Evolutionary conservation across 2,113 vertebrate genomes (phyloP).

Genomic region (Drymodes brunneopygia): DNA sequence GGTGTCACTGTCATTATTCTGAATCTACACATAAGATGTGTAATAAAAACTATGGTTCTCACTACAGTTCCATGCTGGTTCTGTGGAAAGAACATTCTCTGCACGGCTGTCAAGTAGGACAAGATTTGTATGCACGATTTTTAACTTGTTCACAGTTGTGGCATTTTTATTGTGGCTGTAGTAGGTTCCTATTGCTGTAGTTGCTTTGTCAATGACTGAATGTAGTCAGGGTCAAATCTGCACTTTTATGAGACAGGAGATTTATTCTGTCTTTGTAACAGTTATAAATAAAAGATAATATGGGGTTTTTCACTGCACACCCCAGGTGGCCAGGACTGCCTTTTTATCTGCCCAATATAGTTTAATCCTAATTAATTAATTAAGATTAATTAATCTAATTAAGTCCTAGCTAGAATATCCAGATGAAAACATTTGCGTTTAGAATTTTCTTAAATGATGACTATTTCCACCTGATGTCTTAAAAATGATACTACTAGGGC

Average conservation of each 20-base stretch:
- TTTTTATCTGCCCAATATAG: background rate
- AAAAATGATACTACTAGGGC: background rate
- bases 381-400: background rate
- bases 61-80: background rate
- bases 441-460: background rate
- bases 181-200: background rate
- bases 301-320: background rate
- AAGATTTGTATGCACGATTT: background rate
- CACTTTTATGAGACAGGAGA: background rate
- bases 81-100: background rate
- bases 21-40: background rate
- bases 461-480: background rate
- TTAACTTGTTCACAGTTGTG: background rate
- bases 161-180: background rate
- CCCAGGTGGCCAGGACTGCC: background rate
- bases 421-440: background rate
- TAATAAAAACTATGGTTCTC: background rate
- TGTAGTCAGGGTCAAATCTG: background rate
- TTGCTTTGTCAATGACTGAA: background rate
- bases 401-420: background rate
- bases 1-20: background rate
- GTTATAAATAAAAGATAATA: background rate
- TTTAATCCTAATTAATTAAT: background rate
- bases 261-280: background rate
- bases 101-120: background rate